Evolutionary conservation across 2,113 vertebrate species (phyloP).

Genomic region (Corythornis cristatus): DNA sequence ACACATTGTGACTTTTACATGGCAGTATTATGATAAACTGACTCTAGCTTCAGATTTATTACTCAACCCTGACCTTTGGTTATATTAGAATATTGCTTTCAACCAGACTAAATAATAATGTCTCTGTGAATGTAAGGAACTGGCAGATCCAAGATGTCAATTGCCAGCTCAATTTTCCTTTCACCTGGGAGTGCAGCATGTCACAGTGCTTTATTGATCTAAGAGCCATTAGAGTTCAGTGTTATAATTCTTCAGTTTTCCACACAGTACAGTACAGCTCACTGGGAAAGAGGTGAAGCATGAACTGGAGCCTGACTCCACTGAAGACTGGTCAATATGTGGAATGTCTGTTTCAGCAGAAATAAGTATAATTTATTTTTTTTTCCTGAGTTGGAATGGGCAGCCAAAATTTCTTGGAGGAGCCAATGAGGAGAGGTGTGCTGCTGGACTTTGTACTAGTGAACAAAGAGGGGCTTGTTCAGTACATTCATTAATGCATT

Average conservation of each 20-base stretch:
- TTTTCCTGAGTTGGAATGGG: neutral
- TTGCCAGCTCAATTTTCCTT: constrained; percentile 61
- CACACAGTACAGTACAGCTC: neutral
- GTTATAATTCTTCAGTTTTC: neutral
- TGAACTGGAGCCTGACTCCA: neutral
- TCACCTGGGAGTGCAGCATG: constrained; percentile 55
- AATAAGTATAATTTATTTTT: neutral
- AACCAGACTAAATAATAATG: constrained; percentile 62
- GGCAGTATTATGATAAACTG: constrained; percentile 73
- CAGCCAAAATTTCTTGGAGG: neutral
- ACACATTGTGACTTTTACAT: constrained; percentile 72
- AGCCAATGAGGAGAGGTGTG: too few species aligned
- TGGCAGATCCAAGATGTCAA: constrained; percentile 56
- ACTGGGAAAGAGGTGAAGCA: neutral
- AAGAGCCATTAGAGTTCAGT: constrained; percentile 26
- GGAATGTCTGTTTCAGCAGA: neutral
- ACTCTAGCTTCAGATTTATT: constrained; percentile 67
- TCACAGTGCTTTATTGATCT: constrained; percentile 63
- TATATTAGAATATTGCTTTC: constrained; percentile 69
- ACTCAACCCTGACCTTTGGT: constrained; percentile 73
- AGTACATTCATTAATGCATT: too few species aligned
- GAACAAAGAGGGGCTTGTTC: too few species aligned
- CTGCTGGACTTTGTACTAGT: too few species aligned
- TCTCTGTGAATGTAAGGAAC: constrained; percentile 54
- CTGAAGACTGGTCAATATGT: neutral